Conservation (phyloP, 2,113 vertebrate genomes). For the Poecilia latipinna region DNA sequence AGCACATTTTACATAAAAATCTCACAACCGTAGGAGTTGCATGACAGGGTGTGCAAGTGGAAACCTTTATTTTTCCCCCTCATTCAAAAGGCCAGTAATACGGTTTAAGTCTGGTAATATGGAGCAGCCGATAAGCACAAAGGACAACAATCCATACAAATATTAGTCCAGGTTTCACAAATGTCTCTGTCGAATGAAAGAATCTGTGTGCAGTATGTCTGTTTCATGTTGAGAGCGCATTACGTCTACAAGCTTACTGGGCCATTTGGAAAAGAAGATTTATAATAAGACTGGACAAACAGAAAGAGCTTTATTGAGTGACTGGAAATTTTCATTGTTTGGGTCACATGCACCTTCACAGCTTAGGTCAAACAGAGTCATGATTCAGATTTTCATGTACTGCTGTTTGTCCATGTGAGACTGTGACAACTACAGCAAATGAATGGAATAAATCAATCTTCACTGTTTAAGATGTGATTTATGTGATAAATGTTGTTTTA, state of each 20-base stretch:
- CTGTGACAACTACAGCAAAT: slow-evolving; percentile 26
- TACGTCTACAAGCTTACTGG: slow-evolving; percentile 35
- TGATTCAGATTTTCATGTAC: neutral
- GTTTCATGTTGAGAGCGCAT: slow-evolving; percentile 5
- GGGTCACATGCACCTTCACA: slow-evolving; percentile 8
- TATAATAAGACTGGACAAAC: slow-evolving; percentile 57
- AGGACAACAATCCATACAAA: slow-evolving; percentile 72
- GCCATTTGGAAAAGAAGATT: slow-evolving; percentile 57
- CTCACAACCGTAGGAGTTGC: neutral
- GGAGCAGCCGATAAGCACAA: slow-evolving; percentile 70
- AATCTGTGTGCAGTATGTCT: slow-evolving; percentile 22
- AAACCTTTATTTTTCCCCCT: slow-evolving; percentile 43
- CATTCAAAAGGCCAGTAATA: slow-evolving; percentile 64
- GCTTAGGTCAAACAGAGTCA: slow-evolving; percentile 8
- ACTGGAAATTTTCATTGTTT: slow-evolving; percentile 34
- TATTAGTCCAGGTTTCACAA: slow-evolving; percentile 69
- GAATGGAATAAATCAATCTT: neutral
- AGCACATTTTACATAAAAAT: no score
- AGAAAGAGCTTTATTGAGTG: slow-evolving; percentile 35
- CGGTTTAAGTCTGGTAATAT: slow-evolving; percentile 68
- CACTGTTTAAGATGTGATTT: neutral
- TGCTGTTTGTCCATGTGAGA: neutral
- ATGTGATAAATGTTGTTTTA: neutral
- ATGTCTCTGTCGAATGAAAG: slow-evolving; percentile 52
- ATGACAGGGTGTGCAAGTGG: slow-evolving; percentile 35